A percentile compares a stretch with the other conserved stretches of the same genome.
These are phyloP conservation scores for Gari tellinella DNA, from an alignment of 2,888 invertebrate species.

Conservation along the genomic window DNA sequence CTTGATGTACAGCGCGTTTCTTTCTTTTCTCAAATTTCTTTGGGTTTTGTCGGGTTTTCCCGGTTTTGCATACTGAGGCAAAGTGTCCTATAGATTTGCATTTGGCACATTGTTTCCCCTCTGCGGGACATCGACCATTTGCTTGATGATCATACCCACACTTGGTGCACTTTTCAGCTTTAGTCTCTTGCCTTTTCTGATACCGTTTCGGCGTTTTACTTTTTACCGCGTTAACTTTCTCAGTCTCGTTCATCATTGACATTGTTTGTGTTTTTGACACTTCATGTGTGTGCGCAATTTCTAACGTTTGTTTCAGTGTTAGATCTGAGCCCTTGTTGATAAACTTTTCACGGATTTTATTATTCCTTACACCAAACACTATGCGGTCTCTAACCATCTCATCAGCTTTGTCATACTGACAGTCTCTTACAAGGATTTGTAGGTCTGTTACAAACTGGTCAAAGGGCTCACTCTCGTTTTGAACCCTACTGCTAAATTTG, in stretches of 20 bases:
- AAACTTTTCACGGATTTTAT: slow-evolving; percentile 38
- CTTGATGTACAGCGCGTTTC: not conserved
- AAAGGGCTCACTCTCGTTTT: slow-evolving; percentile 37
- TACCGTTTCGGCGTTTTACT: slow-evolving; percentile 5
- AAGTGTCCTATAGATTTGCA: slow-evolving; percentile 6
- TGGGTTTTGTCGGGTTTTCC: too few species aligned
- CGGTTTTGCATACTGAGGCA: too few species aligned
- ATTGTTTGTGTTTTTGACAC: slow-evolving; percentile 25
- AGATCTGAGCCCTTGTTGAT: slow-evolving; percentile 43
- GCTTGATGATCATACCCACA: slow-evolving; percentile 11
- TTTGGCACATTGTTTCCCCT: slow-evolving; percentile 17
- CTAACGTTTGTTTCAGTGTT: slow-evolving; percentile 43
- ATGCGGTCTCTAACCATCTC: slow-evolving; percentile 56
- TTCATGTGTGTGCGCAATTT: slow-evolving; percentile 41
- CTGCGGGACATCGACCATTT: slow-evolving; percentile 4
- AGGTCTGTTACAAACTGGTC: slow-evolving; percentile 58
- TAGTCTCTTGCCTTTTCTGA: not conserved
- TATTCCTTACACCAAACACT: slow-evolving; percentile 35
- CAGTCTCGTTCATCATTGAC: not conserved
- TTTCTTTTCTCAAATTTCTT: too few species aligned
- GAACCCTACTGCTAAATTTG: slow-evolving; percentile 43
- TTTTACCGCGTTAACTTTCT: not conserved
- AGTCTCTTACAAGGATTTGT: slow-evolving; percentile 49
- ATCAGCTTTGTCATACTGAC: slow-evolving; percentile 40
- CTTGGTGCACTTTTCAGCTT: not conserved